These are phyloP conservation scores for Tortrix viridana DNA, from an alignment of 2,888 invertebrate genomes.

Conservation along the genomic window DNA sequence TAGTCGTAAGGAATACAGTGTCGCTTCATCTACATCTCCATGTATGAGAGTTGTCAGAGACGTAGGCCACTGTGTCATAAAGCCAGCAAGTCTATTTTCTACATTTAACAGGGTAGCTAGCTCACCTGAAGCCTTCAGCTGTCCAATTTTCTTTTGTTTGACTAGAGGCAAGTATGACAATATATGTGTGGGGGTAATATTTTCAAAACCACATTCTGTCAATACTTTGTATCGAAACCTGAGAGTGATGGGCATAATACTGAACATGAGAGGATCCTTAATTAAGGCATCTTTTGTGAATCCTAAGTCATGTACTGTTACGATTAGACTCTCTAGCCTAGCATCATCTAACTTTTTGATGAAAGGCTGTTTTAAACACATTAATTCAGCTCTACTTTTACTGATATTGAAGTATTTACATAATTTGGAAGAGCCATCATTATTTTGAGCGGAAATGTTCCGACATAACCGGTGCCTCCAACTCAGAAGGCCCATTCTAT, in stretches of 20 bases:
- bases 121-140: conserved; percentile 58
- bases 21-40: conserved; percentile 61
- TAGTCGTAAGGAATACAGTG: conserved; percentile 63
- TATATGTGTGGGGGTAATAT: conserved; percentile 54
- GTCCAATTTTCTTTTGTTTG: conserved; percentile 62
- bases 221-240: conserved; percentile 68
- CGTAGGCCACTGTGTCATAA: conserved; percentile 78
- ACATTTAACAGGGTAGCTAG: conserved; percentile 60
- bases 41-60: conserved; percentile 70
- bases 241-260: conserved; percentile 67
- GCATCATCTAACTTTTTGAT: conserved; percentile 58
- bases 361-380: conserved; percentile 66
- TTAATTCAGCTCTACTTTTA: conserved; percentile 60
- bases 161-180: conserved; percentile 62
- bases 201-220: conserved; percentile 68
- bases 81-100: conserved; percentile 72
- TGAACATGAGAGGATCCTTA: conserved; percentile 64
- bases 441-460: conserved; percentile 15
- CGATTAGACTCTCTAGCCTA: conserved; percentile 54
- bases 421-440: conserved; percentile 48
- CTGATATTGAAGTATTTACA: conserved; percentile 61
- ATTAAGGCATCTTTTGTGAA: conserved; percentile 56
- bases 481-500: conserved; percentile 27
- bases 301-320: conserved; percentile 62
- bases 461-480: conserved; percentile 25